Conservation (phyloP, 2,113 vertebrate genomes). For the Lasiurus borealis region DNA sequence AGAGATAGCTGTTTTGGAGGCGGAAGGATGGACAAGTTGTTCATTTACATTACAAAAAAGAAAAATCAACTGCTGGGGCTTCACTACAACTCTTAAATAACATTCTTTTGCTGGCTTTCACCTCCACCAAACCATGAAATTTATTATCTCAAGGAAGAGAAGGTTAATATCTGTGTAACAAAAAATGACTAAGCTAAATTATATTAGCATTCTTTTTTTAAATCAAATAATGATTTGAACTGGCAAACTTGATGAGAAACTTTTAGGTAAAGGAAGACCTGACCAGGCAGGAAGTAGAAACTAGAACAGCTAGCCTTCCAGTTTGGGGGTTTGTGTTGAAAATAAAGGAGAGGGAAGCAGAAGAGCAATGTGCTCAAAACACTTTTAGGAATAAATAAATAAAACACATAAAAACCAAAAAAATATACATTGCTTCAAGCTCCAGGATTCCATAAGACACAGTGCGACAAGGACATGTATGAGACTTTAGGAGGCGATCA, state of each 20-base stretch:
- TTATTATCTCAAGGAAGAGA: neutral
- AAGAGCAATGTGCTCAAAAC: neutral
- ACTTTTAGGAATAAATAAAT: neutral
- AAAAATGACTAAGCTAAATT: slow-evolving; percentile 9
- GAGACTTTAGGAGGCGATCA: neutral
- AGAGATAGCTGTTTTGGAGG: neutral
- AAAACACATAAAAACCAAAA: neutral
- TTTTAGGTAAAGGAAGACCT: neutral
- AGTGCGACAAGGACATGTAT: neutral
- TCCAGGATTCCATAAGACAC: neutral
- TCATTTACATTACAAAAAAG: neutral
- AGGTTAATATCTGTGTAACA: neutral
- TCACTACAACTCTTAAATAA: neutral
- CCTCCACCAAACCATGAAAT: neutral
- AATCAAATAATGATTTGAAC: neutral
- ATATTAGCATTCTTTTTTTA: neutral
- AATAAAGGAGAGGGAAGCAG: neutral
- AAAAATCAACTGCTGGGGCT: neutral
- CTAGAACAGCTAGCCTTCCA: neutral
- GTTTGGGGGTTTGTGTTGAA: neutral
- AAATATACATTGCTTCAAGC: neutral
- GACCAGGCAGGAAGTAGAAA: neutral
- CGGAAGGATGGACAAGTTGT: neutral
- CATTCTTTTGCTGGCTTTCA: neutral
- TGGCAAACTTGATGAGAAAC: neutral